Evolutionary conservation across 1,140 invertebrate genomes (phyloP).

Genomic region (Gerris buenoi): DNA sequence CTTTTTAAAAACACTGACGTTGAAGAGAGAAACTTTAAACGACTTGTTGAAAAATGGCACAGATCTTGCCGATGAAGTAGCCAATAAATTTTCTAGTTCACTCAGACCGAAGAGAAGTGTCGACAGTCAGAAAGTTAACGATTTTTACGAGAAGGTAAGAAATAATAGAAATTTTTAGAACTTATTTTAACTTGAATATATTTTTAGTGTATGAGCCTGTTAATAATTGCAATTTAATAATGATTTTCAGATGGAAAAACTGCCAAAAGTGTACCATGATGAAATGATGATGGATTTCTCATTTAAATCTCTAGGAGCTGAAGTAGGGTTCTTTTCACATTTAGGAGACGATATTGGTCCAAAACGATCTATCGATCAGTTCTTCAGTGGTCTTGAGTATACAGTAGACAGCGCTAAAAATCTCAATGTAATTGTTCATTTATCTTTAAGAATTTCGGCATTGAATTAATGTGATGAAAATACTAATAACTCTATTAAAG

Average conservation of each 20-base stretch:
- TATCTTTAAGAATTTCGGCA: too few relatives aligned
- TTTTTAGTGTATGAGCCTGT: too few relatives aligned
- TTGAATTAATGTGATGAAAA: too few relatives aligned
- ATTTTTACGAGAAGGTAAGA: not conserved
- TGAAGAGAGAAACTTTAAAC: not conserved
- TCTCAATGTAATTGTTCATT: slow-evolving; percentile 42
- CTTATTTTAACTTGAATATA: too few relatives aligned
- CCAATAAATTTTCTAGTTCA: slow-evolving; percentile 18
- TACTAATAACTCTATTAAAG: not conserved
- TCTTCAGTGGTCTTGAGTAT: slow-evolving; percentile 38
- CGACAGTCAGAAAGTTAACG: slow-evolving; percentile 31
- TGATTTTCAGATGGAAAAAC: not conserved
- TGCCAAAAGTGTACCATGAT: slow-evolving; percentile 36
- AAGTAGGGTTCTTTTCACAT: slow-evolving; percentile 49
- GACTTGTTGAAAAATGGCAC: not conserved
- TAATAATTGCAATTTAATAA: too few relatives aligned
- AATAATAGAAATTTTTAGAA: too few relatives aligned
- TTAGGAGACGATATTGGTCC: slow-evolving; percentile 27
- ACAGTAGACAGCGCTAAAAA: slow-evolving; percentile 42
- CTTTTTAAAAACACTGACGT: not conserved
- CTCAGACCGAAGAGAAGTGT: slow-evolving; percentile 33
- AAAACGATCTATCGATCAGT: slow-evolving; percentile 37
- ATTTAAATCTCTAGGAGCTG: slow-evolving; percentile 58
- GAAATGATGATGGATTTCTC: slow-evolving; percentile 46
- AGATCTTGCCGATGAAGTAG: not conserved